Conservation (phyloP, 2,797 vertebrate species). For the Oceanodroma leucorhoa region DNA sequence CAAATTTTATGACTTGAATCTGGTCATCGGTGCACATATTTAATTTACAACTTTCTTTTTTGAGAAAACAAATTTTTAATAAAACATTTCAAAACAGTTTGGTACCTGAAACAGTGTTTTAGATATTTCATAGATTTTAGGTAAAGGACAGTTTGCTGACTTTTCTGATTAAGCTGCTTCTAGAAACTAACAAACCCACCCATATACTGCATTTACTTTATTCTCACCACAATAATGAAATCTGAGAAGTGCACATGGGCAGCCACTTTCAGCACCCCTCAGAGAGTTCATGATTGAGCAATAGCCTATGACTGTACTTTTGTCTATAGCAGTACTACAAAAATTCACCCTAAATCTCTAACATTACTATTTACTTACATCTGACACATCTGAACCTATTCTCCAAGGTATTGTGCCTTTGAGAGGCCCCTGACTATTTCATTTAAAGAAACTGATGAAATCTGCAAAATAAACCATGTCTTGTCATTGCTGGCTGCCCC, state of each 20-base stretch:
- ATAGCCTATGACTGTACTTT: neutral
- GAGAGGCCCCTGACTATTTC: neutral
- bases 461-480: neutral
- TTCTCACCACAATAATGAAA: neutral
- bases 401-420: neutral
- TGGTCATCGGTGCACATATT: neutral
- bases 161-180: neutral
- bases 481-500: neutral
- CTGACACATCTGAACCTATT: neutral
- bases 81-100: neutral
- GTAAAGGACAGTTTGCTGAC: neutral
- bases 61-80: neutral
- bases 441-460: neutral
- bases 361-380: neutral
- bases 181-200: neutral
- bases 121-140: neutral
- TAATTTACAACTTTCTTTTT: neutral
- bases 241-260: neutral
- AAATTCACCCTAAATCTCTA: neutral
- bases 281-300: neutral
- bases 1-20: neutral
- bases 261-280: neutral
- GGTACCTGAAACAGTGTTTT: neutral
- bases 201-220: neutral
- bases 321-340: neutral